Conservation (phyloP, 2,797 vertebrate genomes). For the Phoxinus dragarum region DNA sequence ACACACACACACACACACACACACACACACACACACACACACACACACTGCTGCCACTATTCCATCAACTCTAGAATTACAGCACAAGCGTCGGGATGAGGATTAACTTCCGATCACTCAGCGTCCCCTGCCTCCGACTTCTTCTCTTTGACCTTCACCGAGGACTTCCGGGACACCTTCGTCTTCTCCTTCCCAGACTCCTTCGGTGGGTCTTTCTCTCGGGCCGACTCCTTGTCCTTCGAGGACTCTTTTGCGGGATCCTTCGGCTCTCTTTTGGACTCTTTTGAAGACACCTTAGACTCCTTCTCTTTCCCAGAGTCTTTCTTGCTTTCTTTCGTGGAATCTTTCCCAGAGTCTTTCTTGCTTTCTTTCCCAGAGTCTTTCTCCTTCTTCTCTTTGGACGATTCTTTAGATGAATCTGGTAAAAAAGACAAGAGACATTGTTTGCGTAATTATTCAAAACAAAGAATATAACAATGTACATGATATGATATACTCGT, state of each 20-base stretch:
- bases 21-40: background rate
- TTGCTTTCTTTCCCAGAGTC: slow-evolving; percentile 69
- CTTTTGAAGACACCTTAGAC: slow-evolving; percentile 52
- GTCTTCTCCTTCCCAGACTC: slow-evolving; percentile 58
- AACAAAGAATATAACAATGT: background rate
- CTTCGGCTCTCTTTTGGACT: slow-evolving; percentile 70
- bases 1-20: no score
- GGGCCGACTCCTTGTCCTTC: slow-evolving; percentile 66
- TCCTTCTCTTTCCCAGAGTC: slow-evolving; percentile 59
- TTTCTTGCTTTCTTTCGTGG: slow-evolving; percentile 61
- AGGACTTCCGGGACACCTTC: slow-evolving; percentile 70
- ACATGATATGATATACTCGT: background rate
- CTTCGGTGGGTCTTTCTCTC: slow-evolving; percentile 44
- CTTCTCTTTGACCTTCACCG: slow-evolving; percentile 73
- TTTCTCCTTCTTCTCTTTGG: slow-evolving; percentile 54
- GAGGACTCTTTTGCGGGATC: slow-evolving; percentile 67
- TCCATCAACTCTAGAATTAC: slow-evolving; percentile 1
- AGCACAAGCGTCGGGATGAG: background rate
- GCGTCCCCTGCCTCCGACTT: slow-evolving; percentile 70
- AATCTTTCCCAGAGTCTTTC: slow-evolving; percentile 62
- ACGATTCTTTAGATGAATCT: slow-evolving; percentile 46
- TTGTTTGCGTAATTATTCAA: background rate
- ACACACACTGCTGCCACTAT: background rate
- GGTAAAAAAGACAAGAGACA: background rate
- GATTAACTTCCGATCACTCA: slow-evolving; percentile 52